Conservation (phyloP, 1,140 invertebrate species). For the Nasonia giraulti region DNA sequence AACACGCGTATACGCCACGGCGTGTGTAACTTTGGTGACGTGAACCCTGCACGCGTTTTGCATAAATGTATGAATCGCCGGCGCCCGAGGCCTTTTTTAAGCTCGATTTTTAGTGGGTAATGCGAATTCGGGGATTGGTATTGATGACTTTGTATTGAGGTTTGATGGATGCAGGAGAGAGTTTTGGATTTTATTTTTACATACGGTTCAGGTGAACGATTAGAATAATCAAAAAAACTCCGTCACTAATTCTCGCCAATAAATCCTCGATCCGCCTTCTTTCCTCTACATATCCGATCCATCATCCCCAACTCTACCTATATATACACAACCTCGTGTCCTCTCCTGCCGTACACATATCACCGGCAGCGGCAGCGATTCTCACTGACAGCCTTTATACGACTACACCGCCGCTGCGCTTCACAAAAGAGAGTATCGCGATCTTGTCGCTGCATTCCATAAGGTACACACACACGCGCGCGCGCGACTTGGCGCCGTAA, state of each 20-base stretch:
- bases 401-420: background rate
- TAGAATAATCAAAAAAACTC: too few species aligned
- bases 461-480: background rate
- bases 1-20: background rate
- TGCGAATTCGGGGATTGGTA: background rate
- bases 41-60: background rate
- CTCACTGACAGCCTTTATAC: background rate
- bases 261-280: background rate
- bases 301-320: background rate
- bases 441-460: slow-evolving; percentile 45
- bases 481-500: slow-evolving; percentile 23
- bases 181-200: too few species aligned
- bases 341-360: background rate
- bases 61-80: slow-evolving; percentile 28
- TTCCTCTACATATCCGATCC: background rate
- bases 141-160: background rate
- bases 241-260: too few species aligned
- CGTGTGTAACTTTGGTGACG: background rate
- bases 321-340: background rate
- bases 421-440: slow-evolving; percentile 7
- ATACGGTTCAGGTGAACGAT: too few species aligned
- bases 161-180: too few species aligned
- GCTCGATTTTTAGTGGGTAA: background rate
- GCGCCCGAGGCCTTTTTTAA: slow-evolving; percentile 2
- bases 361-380: background rate